Evolutionary conservation across 2,113 vertebrate genomes (phyloP).

Genomic region (Emydura subglobosa): DNA sequence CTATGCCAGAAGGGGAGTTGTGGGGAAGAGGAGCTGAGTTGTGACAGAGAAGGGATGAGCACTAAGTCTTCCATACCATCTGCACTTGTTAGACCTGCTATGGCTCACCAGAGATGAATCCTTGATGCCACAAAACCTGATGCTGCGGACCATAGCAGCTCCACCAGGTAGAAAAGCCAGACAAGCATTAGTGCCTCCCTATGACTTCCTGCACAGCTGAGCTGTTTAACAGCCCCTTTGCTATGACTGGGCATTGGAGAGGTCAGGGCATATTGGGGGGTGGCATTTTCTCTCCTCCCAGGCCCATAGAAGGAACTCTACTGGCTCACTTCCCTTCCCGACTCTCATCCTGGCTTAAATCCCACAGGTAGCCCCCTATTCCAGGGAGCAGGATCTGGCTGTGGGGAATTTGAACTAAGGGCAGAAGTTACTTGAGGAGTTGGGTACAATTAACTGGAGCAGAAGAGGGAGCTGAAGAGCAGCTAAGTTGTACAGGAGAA

Average conservation of each 20-base stretch:
- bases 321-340: neutral
- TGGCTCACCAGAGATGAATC: neutral
- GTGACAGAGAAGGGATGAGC: neutral
- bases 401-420: neutral
- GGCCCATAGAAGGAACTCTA: neutral
- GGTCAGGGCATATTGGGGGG: neutral
- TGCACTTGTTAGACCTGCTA: neutral
- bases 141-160: neutral
- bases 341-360: neutral
- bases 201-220: neutral
- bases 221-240: neutral
- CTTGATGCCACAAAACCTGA: neutral
- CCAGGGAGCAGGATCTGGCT: neutral
- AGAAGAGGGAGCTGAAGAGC: neutral
- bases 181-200: neutral
- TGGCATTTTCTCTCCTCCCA: neutral
- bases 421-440: neutral
- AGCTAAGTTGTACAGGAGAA: neutral
- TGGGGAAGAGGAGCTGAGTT: neutral
- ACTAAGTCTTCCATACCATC: neutral
- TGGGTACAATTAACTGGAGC: neutral
- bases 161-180: neutral
- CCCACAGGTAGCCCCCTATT: neutral
- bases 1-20: neutral
- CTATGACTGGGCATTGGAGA: neutral